Percentiles rank a stretch among this genome's conserved stretches.
Conservation (phyloP, 2,113 vertebrate species). For the Procavia capensis region DNA sequence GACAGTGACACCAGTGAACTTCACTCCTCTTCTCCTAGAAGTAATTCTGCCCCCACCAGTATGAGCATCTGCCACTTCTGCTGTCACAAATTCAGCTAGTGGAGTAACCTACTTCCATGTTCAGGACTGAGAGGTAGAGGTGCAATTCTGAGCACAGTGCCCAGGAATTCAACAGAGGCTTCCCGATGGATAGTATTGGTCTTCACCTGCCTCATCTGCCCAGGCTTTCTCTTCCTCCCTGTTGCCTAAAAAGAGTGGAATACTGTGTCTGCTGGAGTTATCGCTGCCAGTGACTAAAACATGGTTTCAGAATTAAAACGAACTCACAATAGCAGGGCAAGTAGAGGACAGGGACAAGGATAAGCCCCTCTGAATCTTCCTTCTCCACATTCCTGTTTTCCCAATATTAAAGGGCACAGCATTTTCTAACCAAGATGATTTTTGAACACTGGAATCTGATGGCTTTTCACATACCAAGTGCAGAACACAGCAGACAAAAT, state of each 20-base stretch:
- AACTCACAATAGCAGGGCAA: neutral
- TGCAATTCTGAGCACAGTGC: neutral
- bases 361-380: neutral
- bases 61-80: neutral
- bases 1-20: conserved; percentile 14
- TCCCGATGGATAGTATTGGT: conserved; percentile 56
- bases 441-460: conserved; percentile 60
- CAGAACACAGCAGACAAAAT: conserved; percentile 68
- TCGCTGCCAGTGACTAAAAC: conserved; percentile 77
- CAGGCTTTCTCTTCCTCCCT: conserved; percentile 36
- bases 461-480: conserved; percentile 16
- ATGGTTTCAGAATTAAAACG: conserved; percentile 78
- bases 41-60: neutral
- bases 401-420: neutral
- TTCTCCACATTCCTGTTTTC: neutral
- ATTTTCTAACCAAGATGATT: conserved; percentile 75
- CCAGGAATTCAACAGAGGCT: neutral
- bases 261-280: conserved; percentile 64
- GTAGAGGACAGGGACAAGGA: rapidly evolving
- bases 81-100: neutral
- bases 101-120: neutral
- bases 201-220: conserved; percentile 67
- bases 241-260: neutral
- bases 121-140: neutral
- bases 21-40: neutral